phyloP scores from a whole-genome alignment of 2,888 invertebrate species.

The Noctua comes region DNA sequence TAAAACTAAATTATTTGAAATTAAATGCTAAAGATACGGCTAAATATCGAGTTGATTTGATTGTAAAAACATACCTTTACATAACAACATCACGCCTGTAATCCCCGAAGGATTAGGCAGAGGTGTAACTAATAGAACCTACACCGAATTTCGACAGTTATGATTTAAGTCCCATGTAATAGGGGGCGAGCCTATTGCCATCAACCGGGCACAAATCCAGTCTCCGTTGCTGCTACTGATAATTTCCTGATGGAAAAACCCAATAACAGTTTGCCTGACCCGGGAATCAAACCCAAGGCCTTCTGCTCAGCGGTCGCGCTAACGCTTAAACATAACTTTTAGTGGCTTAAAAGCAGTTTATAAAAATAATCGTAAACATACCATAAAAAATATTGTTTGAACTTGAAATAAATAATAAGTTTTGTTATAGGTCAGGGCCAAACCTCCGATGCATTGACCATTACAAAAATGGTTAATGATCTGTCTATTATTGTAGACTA shows the following conservation, averaged over 20 bases:
- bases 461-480: slow-evolving; percentile 41
- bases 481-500: slow-evolving; percentile 1
- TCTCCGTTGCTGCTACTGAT: background rate
- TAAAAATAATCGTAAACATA: background rate
- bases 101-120: no score
- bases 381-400: slow-evolving; percentile 24
- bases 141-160: background rate
- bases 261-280: background rate
- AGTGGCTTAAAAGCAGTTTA: background rate
- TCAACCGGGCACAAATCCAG: background rate
- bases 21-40: background rate
- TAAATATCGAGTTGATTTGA: background rate
- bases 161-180: background rate
- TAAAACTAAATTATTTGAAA: background rate
- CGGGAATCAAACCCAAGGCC: background rate
- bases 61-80: background rate
- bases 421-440: slow-evolving; percentile 50
- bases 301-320: no score
- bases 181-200: background rate
- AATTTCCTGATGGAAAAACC: background rate
- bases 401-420: slow-evolving; percentile 43
- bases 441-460: slow-evolving; percentile 38
- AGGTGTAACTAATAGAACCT: background rate
- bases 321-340: background rate
- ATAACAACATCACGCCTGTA: no score